These are phyloP conservation scores for Nipponia nippon DNA, from an alignment of 2,113 vertebrate species.

Conservation along the genomic window DNA sequence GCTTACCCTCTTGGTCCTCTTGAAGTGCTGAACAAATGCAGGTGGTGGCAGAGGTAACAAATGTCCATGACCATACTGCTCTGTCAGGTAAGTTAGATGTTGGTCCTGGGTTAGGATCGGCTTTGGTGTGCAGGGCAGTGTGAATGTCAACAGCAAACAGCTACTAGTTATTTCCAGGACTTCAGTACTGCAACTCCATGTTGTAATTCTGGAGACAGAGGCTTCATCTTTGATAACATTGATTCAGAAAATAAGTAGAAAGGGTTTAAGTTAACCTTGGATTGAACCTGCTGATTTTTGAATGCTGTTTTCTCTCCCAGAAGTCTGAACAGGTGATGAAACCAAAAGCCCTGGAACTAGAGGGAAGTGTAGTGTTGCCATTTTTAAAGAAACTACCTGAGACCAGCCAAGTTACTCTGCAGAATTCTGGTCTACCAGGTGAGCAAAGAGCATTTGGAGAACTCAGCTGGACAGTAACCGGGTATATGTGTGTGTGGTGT, in stretches of 20 bases:
- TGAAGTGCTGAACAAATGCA: not conserved
- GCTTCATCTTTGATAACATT: not conserved
- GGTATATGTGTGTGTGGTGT: not conserved
- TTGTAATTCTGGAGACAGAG: not conserved
- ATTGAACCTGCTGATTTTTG: not conserved
- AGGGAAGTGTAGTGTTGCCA: slow-evolving; percentile 33
- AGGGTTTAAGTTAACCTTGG: not conserved
- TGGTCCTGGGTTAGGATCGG: not conserved
- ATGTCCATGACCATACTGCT: not conserved
- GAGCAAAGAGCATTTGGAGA: not conserved
- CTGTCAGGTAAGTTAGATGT: not conserved
- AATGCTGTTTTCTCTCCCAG: not conserved
- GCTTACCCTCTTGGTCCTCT: not conserved
- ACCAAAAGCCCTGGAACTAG: slow-evolving; percentile 26
- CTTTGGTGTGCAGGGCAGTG: not conserved
- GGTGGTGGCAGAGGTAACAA: not conserved
- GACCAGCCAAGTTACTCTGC: slow-evolving; percentile 43
- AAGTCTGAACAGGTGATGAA: slow-evolving; percentile 34
- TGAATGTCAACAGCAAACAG: not conserved
- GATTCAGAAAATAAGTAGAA: not conserved
- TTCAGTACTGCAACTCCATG: not conserved
- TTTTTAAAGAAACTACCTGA: slow-evolving; percentile 46
- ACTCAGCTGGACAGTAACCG: not conserved
- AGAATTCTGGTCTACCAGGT: slow-evolving; percentile 51
- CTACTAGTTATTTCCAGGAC: not conserved